Conservation (phyloP, 2,797 vertebrate species). For the Rhinogobio ventralis region DNA sequence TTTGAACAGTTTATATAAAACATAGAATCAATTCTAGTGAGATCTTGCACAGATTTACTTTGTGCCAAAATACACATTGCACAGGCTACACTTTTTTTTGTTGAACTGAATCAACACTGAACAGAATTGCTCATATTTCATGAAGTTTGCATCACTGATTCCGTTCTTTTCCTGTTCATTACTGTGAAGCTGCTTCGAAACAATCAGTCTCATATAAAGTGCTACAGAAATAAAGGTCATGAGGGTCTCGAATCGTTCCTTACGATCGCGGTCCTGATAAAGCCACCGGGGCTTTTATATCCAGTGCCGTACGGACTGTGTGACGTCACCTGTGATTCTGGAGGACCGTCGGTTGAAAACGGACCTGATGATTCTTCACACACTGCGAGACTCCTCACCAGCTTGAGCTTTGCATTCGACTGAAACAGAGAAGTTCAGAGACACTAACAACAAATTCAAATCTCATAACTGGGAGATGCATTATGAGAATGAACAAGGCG, state of each 20-base stretch:
- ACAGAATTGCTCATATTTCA: no score
- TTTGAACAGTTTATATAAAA: not conserved
- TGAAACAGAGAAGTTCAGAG: constrained; percentile 65
- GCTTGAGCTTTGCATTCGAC: constrained; percentile 97
- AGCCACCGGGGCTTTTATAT: not conserved
- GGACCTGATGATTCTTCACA: constrained; percentile 94
- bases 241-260: not conserved
- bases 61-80: not conserved
- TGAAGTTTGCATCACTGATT: no score
- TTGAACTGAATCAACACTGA: no score
- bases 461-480: not conserved
- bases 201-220: no score
- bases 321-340: constrained; percentile 81
- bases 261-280: not conserved
- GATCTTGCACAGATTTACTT: not conserved
- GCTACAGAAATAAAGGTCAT: not conserved
- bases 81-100: not conserved
- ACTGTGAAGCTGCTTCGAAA: no score
- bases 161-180: no score
- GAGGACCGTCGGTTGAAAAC: constrained; percentile 85
- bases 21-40: not conserved
- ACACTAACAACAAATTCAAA: not conserved
- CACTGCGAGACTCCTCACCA: constrained; percentile 96
- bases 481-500: not conserved
- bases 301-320: not conserved